phyloP scores from a whole-genome alignment of 2,113 vertebrate species.

The Alexandromys fortis region DNA sequence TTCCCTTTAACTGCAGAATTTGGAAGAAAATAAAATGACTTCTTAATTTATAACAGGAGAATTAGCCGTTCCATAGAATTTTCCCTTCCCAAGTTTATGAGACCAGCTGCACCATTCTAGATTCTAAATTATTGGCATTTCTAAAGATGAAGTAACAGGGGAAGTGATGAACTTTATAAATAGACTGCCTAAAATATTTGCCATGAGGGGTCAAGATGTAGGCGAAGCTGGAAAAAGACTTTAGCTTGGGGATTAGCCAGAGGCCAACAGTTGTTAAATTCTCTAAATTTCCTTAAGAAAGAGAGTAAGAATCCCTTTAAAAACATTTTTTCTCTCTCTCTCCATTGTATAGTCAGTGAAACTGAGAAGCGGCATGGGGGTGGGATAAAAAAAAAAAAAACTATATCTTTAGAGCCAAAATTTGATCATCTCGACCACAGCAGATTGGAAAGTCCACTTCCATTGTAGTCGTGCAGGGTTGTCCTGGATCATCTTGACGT shows the following conservation, averaged over 20 bases:
- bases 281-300: conserved; percentile 67
- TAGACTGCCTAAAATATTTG: conserved; percentile 78
- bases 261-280: conserved; percentile 75
- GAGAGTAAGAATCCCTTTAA: conserved; percentile 69
- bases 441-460: conserved; percentile 72
- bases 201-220: conserved; percentile 79
- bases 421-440: conserved; percentile 76
- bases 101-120: conserved; percentile 69
- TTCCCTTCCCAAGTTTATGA: conserved; percentile 48
- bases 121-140: conserved; percentile 77
- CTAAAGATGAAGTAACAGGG: conserved; percentile 78
- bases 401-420: conserved; percentile 74
- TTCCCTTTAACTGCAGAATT: background rate
- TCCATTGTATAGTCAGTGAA: conserved; percentile 67
- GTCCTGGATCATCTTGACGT: conserved; percentile 63
- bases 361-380: conserved; percentile 1
- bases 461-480: conserved; percentile 58
- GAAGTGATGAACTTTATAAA: conserved; percentile 80
- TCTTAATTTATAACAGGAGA: conserved; percentile 49
- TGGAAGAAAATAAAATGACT: conserved; percentile 48
- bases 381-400: background rate
- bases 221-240: conserved; percentile 76
- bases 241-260: conserved; percentile 70
- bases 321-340: conserved; percentile 8
- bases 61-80: conserved; percentile 23